Evolutionary conservation across 2,888 invertebrate genomes (phyloP), one percentile per base, ranked within the genome.

Genomic region (Perdita meconis): DNA sequence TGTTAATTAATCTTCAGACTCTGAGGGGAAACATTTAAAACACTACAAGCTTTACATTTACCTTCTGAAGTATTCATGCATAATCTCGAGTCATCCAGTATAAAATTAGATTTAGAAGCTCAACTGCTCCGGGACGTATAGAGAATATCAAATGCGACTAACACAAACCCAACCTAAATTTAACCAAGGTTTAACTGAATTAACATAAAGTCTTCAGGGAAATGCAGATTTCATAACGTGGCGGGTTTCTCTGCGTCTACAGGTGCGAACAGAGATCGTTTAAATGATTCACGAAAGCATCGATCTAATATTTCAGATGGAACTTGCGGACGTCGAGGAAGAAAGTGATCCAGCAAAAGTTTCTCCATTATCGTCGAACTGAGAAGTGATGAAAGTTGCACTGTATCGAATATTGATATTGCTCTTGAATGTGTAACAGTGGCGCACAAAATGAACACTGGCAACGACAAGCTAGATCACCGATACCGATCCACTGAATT

Each of bases 231-330:
- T 72, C 61, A 38, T 56, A 42, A 40, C 34, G 22, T 0, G 24
- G n/a, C 1, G 22, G n/a, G 51, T 19, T 13, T 2, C n/a, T 26
- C 6, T 26, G 1, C n/a, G 1, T 24, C 30, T 36, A 2, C 71
- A 16, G 55, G 38, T 40, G 38, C 22, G 12, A 22, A 16, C 2
- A 22, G 3, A 0, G 8, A 16, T 10, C 10, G 12, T 16, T 16
- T 2, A 2, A 0, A 22, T 50, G 13, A 26, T 4, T 51, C n/a
- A 78, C 64, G 24, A 30, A 53, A 8, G 16, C 42, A 19, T 44
- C 24, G 57, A 51, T 81, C 79, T 16, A 67, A 64, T 61, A 56
- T 83, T 84, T 71, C 79, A 83, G 84, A 70, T 82, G 71, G 65
- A 70, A 69, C 59, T 38, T 16, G 40, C 50, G 56, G 67, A 65